Evolutionary conservation across 2,888 invertebrate genomes (phyloP), one percentile per base, ranked within the genome.

Genomic region (Chrysotoxum bicinctum): DNA sequence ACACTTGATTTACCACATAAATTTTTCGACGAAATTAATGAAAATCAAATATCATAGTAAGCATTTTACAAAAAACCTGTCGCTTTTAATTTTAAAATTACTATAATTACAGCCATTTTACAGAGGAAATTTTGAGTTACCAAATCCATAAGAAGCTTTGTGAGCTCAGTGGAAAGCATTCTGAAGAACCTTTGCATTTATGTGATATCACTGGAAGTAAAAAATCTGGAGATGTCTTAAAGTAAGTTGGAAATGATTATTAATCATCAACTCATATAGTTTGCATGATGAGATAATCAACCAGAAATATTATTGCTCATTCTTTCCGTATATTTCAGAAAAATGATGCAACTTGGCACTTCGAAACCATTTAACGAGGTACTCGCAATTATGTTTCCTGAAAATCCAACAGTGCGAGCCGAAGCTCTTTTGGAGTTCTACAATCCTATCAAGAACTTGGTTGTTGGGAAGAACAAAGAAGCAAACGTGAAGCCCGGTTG

Each of bases 381-480:
- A 0, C 9, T 60, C 14, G 37, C n/a, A 23, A 16, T 96, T 90
- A 93, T 93, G 2, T 91, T 97, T n/a, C 96, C 96, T 0, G 96
- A 96, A 0, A 94, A 94, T 88, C 90, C 95, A 87, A 93, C 93
- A 66, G 95, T 97, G 94, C 94, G 95, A 87, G 95, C 95, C 3
- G 93, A 94, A 68, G 95, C 95, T 0, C 92, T 97, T 0, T 90
- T 97, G 87, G 95, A 96, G 89, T 97, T 96, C 92, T 97, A 97
- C 92, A 92, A 93, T 78, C 97, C 97, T 0, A n/a, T 91, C 96
- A 21, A 93, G 94, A 80, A 10, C 0, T 23, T 60, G 37, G 60
- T n/a, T 60, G n/a, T 10, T 40, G n/a, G 40, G 10, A 60, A 40
- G n/a, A 60, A 60, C 23, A 1, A 14, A 2, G 40, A 60, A 3